Conservation (phyloP, 2,113 vertebrate species). For the human region DNA sequence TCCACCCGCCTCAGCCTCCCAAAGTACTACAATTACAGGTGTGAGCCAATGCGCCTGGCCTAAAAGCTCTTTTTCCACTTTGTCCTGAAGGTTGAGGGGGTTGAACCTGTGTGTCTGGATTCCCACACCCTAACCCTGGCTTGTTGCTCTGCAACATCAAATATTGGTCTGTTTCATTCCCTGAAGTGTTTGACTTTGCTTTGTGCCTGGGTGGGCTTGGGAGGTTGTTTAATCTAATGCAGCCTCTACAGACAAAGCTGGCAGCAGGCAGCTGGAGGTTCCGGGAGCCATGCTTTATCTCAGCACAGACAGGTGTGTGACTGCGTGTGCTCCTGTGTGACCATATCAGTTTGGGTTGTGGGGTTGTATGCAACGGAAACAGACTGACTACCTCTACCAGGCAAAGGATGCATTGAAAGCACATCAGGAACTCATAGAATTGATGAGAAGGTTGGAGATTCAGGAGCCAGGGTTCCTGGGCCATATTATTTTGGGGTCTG, state of each 20-base stretch:
- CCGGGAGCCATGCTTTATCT: background rate
- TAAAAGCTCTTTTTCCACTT: background rate
- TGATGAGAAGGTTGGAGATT: background rate
- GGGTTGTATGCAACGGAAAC: background rate
- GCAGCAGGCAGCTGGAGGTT: background rate
- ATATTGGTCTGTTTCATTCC: background rate
- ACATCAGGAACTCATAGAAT: background rate
- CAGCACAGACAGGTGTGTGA: background rate
- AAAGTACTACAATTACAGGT: too few species aligned
- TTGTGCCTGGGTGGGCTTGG: background rate
- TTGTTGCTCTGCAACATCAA: background rate
- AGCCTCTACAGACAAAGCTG: background rate
- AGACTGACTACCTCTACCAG: background rate
- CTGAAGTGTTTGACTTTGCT: background rate
- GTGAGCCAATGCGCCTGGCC: too few species aligned
- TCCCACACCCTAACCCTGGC: background rate
- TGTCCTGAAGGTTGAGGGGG: background rate
- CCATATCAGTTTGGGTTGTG: background rate
- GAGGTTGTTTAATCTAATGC: background rate
- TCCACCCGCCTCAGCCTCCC: too few species aligned
- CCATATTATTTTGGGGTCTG: background rate
- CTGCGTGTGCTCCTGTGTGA: background rate
- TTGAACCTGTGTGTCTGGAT: background rate
- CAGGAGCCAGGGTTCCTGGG: background rate
- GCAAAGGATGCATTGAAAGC: background rate